A percentile compares a stretch with the other conserved stretches of the same genome.
phyloP scores from a whole-genome alignment of 2,113 vertebrate species.

The Anthoscopus minutus region DNA sequence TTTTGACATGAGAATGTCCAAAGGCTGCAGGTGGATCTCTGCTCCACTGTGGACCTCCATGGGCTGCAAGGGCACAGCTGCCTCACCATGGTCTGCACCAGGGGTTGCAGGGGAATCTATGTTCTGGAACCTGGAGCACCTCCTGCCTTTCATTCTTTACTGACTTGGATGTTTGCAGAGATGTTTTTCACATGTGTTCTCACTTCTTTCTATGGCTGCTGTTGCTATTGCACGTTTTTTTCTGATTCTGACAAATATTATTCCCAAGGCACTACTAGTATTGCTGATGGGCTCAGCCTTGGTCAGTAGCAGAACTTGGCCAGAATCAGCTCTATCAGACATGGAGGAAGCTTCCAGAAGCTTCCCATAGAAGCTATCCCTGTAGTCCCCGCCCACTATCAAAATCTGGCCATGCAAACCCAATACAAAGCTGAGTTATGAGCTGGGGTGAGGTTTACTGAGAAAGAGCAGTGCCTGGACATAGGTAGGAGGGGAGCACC shows the following conservation, averaged over 20 bases:
- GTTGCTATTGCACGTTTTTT: neutral
- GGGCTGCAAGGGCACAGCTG: neutral
- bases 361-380: neutral
- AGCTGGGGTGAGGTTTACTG: neutral
- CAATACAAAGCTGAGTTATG: neutral
- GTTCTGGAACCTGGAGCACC: neutral
- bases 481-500: neutral
- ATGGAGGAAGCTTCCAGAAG: neutral
- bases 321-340: neutral
- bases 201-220: neutral
- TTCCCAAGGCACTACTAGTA: neutral
- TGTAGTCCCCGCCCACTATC: neutral
- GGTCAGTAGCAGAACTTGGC: neutral
- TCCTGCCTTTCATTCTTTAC: neutral
- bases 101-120: neutral
- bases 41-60: neutral
- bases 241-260: neutral
- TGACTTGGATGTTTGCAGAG: neutral
- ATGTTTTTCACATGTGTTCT: neutral
- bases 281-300: neutral
- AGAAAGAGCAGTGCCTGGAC: neutral
- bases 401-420: neutral
- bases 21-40: neutral
- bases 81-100: neutral
- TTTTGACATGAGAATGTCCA: neutral